phyloP scores from a whole-genome alignment of 2,888 invertebrate species.

The Deroplatys truncata region DNA sequence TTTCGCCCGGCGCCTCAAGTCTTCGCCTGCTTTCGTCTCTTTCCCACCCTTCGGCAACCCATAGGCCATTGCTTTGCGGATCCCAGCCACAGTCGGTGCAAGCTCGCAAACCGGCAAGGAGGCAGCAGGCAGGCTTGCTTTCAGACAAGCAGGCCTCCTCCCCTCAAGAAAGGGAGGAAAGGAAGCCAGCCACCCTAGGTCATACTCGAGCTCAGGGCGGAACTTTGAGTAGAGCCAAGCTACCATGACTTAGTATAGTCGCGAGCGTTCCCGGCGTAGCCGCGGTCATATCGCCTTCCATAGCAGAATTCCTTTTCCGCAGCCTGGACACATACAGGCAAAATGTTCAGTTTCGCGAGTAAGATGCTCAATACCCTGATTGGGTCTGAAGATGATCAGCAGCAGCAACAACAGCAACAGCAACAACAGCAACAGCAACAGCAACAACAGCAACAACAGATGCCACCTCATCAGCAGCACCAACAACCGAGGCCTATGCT shows the following conservation, averaged over 20 bases:
- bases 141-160: background rate
- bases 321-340: slow-evolving; percentile 24
- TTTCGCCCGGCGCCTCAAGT: background rate
- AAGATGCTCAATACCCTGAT: slow-evolving; percentile 47
- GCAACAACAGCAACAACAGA: slow-evolving; percentile 31
- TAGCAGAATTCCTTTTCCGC: background rate
- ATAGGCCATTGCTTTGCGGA: background rate
- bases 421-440: slow-evolving; percentile 32
- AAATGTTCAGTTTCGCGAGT: slow-evolving; percentile 46
- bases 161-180: background rate
- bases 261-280: background rate
- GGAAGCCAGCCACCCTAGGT: background rate
- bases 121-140: background rate
- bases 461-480: slow-evolving; percentile 32
- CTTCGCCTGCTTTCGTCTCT: background rate
- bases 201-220: background rate
- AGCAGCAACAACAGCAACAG: slow-evolving; percentile 33
- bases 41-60: background rate
- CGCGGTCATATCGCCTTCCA: too few species aligned
- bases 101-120: background rate
- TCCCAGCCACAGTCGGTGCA: background rate
- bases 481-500: slow-evolving; percentile 27
- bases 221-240: background rate
- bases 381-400: slow-evolving; percentile 41
- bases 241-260: background rate